Evolutionary conservation across 2,113 vertebrate species (phyloP).

Genomic region (Ptilonorhynchus violaceus): DNA sequence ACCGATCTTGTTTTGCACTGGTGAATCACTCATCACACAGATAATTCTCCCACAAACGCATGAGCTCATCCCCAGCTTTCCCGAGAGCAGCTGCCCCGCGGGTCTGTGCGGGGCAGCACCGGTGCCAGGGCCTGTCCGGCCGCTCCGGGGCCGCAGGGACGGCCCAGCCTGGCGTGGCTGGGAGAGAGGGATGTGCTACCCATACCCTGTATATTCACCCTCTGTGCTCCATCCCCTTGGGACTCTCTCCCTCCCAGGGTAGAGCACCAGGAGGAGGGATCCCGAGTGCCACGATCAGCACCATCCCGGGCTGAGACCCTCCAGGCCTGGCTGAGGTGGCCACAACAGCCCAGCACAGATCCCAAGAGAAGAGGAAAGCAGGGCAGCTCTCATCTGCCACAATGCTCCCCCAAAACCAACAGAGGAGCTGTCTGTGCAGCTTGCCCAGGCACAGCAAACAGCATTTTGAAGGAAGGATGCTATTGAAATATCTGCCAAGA

Average conservation of each 20-base stretch:
- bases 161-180: not conserved
- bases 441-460: not conserved
- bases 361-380: not conserved
- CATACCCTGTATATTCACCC: not conserved
- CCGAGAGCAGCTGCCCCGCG: not conserved
- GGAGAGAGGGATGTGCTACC: not conserved
- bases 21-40: conserved; percentile 8
- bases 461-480: not conserved
- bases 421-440: not conserved
- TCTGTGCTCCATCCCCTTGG: not conserved
- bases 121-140: fast-evolving
- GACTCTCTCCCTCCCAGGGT: fast-evolving
- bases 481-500: not conserved
- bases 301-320: not conserved
- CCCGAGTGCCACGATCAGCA: fast-evolving
- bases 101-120: not conserved
- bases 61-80: not conserved
- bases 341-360: not conserved
- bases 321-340: not conserved
- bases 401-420: not conserved
- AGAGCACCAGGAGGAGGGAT: not conserved
- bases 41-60: not conserved
- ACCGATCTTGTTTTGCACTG: not conserved
- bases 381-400: not conserved
- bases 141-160: fast-evolving